Evolutionary conservation across 1,140 invertebrate genomes (phyloP), one percentile per base, ranked within the genome.

Genomic region (Diorhabda carinulata): DNA sequence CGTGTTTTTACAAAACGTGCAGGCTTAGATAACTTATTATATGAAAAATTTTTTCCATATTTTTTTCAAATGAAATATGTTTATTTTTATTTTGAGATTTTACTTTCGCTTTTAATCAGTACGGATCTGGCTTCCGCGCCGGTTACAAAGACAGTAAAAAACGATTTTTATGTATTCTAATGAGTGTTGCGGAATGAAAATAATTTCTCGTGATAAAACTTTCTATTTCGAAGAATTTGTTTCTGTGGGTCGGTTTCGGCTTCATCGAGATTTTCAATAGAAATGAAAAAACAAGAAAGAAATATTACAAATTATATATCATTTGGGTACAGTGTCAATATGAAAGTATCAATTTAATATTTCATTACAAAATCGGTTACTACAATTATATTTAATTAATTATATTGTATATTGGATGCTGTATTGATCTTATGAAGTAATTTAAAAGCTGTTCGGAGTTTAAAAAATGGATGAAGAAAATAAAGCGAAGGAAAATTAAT

Each of bases 171-270:
- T 52, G 47, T 52, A 52, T 52, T 52, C 47, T 8, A 52, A 52
- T 52, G 47, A 52, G 47, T 52, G 47, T n/a, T n/a, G 47, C n/a
- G 47, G n/a, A 52, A 52, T 52, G 47, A 52, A 52, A 52, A 52
- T 52, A 52, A 52, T 52, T 52, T 52, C 47, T 52, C 3, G 47
- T n/a, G 47, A 52, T 52, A 52, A 52, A 52, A 52, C 6, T 52
- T 52, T 52, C 47, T 52, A 52, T 52, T 52, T 52, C 47, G 4
- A n/a, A n/a, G 47, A 52, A 52, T 52, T 52, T 8, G 47, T 52
- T 52, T n/a, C n/a, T 52, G 25, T 25, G 6, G n/a, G 47, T 52
- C 47, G 47, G 47, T 52, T 52, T 52, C 6, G n/a, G n/a, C n/a
- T 52, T 52, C n/a, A 52, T 52, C 47, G 47, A 4, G n/a, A n/a